Percentiles rank a stretch among this genome's conserved stretches.
Conservation (phyloP, 2,888 invertebrate genomes). For the Chalcis sispes region DNA sequence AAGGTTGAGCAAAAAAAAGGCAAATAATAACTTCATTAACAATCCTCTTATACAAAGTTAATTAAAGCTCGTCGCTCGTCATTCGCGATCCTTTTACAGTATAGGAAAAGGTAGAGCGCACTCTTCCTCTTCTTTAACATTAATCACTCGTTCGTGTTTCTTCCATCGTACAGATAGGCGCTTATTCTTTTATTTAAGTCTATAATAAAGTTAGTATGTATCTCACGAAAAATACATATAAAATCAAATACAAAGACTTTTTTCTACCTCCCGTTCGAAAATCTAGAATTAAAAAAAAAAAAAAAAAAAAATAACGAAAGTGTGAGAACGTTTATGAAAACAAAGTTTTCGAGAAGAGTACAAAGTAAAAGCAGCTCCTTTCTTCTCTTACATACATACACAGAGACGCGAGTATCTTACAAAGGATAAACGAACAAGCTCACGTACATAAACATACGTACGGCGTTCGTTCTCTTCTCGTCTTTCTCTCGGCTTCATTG, state of each 20-base stretch:
- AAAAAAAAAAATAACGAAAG: too few relatives aligned
- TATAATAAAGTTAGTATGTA: too few relatives aligned
- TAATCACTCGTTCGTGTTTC: constrained; percentile 51
- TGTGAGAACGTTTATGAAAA: too few relatives aligned
- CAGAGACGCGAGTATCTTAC: not conserved
- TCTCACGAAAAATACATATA: not conserved
- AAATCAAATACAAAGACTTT: not conserved
- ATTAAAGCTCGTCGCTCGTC: constrained; percentile 56
- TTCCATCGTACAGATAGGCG: not conserved
- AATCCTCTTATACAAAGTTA: constrained; percentile 50
- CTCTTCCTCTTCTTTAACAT: constrained; percentile 6
- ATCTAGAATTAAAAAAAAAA: too few relatives aligned
- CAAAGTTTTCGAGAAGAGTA: too few relatives aligned
- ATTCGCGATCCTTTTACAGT: constrained; percentile 38
- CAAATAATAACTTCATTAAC: constrained; percentile 52
- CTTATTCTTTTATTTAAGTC: too few relatives aligned
- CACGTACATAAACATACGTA: not conserved
- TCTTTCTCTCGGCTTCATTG: constrained; percentile 16
- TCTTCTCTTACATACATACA: not conserved
- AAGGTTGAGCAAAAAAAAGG: constrained; percentile 17
- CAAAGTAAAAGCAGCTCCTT: too few relatives aligned
- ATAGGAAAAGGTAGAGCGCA: constrained; percentile 43
- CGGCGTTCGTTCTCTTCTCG: not conserved
- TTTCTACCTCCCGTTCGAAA: not conserved
- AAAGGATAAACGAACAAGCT: too few relatives aligned